Conservation (phyloP, 2,113 vertebrate species). For the Malaclemys terrapin region DNA sequence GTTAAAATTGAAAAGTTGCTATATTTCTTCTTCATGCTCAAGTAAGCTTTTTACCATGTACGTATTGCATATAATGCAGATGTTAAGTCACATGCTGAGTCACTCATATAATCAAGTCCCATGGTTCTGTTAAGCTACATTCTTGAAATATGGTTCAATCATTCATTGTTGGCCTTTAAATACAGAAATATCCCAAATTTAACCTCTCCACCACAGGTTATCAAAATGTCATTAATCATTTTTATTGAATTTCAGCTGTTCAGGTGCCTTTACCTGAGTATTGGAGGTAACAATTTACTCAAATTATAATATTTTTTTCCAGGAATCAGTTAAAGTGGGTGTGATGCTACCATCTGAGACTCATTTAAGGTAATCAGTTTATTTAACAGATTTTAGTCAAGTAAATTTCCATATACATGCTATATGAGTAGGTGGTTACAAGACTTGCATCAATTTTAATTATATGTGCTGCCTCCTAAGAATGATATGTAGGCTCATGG, state of each 20-base stretch:
- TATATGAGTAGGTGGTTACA: not conserved
- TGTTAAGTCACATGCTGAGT: not conserved
- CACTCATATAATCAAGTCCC: not conserved
- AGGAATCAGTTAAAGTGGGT: rapidly evolving
- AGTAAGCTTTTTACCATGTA: rapidly evolving
- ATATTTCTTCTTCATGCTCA: not conserved
- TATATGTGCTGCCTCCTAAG: not conserved
- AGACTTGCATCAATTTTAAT: constrained; percentile 38
- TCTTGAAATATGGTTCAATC: not conserved
- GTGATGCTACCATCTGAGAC: constrained; percentile 12
- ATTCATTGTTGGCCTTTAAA: not conserved
- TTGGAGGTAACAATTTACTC: not conserved
- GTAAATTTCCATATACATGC: not conserved
- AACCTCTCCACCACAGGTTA: not conserved
- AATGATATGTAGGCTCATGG: constrained; percentile 33
- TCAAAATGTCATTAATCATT: not conserved
- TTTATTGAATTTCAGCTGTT: not conserved
- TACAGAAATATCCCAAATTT: not conserved
- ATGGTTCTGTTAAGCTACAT: not conserved
- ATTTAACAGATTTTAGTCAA: not conserved
- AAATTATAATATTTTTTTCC: constrained; percentile 33
- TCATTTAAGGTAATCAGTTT: not conserved
- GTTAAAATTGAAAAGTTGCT: rapidly evolving
- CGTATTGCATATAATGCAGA: not conserved
- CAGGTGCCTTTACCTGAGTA: not conserved